Evolutionary conservation across 1,140 invertebrate genomes (phyloP).

Genomic region (Drosophila elegans): DNA sequence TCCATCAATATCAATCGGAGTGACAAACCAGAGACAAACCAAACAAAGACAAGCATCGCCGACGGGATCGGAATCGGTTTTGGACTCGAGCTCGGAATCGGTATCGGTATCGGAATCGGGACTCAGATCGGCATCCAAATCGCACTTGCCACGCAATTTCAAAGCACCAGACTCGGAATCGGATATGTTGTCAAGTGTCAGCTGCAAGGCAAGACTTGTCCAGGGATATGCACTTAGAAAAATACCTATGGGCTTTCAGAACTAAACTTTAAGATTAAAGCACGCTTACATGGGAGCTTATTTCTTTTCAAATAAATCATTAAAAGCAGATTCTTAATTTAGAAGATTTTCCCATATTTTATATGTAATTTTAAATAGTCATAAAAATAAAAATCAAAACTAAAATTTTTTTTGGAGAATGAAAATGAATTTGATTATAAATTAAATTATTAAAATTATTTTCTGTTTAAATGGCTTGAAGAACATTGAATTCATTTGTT

Average conservation of each 20-base stretch:
- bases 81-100: background rate
- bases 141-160: constrained; percentile 79
- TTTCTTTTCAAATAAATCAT: too few relatives aligned
- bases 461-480: too few relatives aligned
- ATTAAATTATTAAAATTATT: too few relatives aligned
- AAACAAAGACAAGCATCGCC: constrained; percentile 47
- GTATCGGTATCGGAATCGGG: constrained; percentile 21
- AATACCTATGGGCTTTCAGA: background rate
- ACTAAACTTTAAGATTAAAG: background rate
- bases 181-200: constrained; percentile 57
- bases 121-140: constrained; percentile 29
- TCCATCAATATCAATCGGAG: constrained; percentile 69
- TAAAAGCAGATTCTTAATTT: too few relatives aligned
- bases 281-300: too few relatives aligned
- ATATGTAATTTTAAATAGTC: too few relatives aligned
- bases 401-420: too few relatives aligned
- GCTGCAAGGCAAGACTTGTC: constrained; percentile 63
- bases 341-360: too few relatives aligned
- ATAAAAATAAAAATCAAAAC: too few relatives aligned
- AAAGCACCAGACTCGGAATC: constrained; percentile 46
- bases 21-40: constrained; percentile 52
- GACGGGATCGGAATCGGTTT: constrained; percentile 24
- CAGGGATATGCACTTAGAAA: constrained; percentile 13
- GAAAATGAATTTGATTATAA: too few relatives aligned
- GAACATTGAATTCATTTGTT: too few relatives aligned